phyloP scores from a whole-genome alignment of 1,140 invertebrate species.

The Penaeus chinensis region DNA sequence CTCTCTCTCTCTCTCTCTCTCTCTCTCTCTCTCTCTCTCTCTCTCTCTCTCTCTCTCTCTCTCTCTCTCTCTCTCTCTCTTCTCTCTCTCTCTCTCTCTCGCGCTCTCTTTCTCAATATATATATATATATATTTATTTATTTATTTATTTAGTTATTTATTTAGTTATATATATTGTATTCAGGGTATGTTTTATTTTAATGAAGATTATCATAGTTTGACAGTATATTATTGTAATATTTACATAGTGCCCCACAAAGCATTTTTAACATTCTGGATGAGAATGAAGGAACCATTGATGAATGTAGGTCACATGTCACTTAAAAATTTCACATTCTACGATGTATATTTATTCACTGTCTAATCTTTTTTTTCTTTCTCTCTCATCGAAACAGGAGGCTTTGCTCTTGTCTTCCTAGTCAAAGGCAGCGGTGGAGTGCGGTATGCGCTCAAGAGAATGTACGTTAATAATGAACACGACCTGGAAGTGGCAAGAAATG shows the following conservation, averaged over 20 bases:
- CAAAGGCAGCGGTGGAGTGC: constrained; percentile 60
- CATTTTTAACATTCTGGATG: too few species aligned
- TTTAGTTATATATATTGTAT: neutral
- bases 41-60: too few species aligned
- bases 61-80: too few species aligned
- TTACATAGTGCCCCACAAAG: too few species aligned
- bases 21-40: too few species aligned
- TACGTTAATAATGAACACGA: constrained; percentile 94
- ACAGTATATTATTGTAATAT: too few species aligned
- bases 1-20: too few species aligned
- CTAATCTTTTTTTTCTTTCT: neutral
- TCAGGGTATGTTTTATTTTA: too few species aligned
- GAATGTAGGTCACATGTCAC: neutral
- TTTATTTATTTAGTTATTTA: constrained; percentile 10
- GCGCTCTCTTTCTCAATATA: neutral
- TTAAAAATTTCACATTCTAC: neutral
- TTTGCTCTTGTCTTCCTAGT: constrained; percentile 93
- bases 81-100: too few species aligned
- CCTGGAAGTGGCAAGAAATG: constrained; percentile 86
- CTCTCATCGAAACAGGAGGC: constrained; percentile 75
- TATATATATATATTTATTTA: neutral
- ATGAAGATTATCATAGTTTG: too few species aligned
- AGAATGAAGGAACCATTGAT: too few species aligned
- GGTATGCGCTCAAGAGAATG: constrained; percentile 89
- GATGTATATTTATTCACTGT: too few species aligned